Percentiles rank a stretch among this genome's conserved stretches.
phyloP scores from a whole-genome alignment of 2,888 invertebrate genomes.

The Junonia oenone region DNA sequence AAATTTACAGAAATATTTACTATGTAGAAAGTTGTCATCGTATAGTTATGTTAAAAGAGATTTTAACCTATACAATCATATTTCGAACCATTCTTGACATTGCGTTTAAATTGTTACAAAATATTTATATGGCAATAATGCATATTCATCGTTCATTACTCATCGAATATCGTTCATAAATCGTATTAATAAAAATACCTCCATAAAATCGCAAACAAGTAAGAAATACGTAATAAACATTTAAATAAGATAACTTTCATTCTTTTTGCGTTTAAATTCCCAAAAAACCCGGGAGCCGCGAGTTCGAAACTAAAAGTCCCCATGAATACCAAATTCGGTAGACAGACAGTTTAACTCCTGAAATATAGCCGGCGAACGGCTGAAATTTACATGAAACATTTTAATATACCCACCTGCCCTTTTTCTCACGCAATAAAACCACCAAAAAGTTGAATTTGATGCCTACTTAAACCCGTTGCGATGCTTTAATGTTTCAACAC shows the following conservation, averaged over 20 bases:
- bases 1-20: no score
- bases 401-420: constrained; percentile 74
- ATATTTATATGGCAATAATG: background rate
- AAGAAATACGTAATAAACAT: background rate
- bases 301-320: constrained; percentile 58
- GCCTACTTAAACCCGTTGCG: constrained; percentile 29
- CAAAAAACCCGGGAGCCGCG: constrained; percentile 13
- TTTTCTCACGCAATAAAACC: constrained; percentile 71
- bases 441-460: constrained; percentile 54
- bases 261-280: constrained; percentile 31
- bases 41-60: no score
- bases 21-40: no score
- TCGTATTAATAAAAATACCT: background rate
- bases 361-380: constrained; percentile 60
- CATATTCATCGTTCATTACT: background rate
- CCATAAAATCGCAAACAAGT: background rate
- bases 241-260: constrained; percentile 2
- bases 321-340: constrained; percentile 70
- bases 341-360: constrained; percentile 59
- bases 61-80: no score
- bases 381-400: constrained; percentile 77
- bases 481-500: constrained; percentile 5
- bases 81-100: background rate
- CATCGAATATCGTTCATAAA: background rate
- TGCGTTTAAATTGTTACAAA: no score